Base-by-base conservation (phyloP, 2,113 vertebrate species). In the Myrmophylax atrothorax region DNA sequence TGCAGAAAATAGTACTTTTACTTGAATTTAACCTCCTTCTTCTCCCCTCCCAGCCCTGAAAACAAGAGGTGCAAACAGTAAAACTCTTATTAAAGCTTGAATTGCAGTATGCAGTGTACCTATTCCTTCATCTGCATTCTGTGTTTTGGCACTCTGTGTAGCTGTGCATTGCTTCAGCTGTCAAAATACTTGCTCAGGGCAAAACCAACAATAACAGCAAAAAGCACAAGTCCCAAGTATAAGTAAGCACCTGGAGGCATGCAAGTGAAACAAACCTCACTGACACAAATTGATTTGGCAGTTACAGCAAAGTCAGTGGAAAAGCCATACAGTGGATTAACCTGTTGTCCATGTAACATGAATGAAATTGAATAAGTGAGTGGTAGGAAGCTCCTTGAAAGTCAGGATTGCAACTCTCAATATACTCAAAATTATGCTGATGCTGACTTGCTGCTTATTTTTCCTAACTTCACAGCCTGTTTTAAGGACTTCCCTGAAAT, bases 261-360 rank as follows among this genome's bases (percentile, higher is more conserved):
- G 31, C 2, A 6, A 83, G 63, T 67, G 46, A 84, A 91, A 90
- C 73, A 85, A 78, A 89, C 38, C 56, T 83, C 44, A 58, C 80
- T 82, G 79, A 62, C 82, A 84, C n/a, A 88, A 97, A 97, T 88
- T 93, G 85, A 90, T 96, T 93, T 88, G 67, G 42, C 80, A 72
- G 53, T 90, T 95, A 90, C 74, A 93, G 70, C 5, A 3, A 82
- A 95, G 75, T 53, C 70, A 35, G 55, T 70, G 59, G 70, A 91
- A 93, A 90, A 93, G 47, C 85, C 70, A 47, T 74, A 52, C 2
- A 0, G 55, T 38, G 38, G 53, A 91, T 96, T 96, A 96, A 80
- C 70, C 46, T 82, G 46, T 66, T 72, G 66, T 90, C 42, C 18
- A 7, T 25, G 25, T 89, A 83, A 90, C 35, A 44, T 2, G 9